Base-by-base conservation (phyloP, 2,888 invertebrate genomes). In the Latrodectus elegans region DNA sequence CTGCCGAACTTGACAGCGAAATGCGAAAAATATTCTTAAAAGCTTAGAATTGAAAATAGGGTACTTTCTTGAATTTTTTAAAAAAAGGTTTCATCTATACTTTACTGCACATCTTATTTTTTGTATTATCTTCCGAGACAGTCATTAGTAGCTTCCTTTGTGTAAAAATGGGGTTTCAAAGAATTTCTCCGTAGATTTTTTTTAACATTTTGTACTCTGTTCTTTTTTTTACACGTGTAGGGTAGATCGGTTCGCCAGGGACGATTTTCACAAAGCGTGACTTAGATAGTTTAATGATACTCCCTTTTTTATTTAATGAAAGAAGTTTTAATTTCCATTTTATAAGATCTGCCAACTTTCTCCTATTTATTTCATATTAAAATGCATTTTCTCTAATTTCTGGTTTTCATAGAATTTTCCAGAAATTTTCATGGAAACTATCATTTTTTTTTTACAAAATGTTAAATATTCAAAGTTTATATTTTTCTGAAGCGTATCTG, bases 261-360 rank as follows among this genome's bases (percentile, higher is more conserved):
- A 77, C 60, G 64, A 84, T 84, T 72, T 77, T 84, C 14, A 52
- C 65, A 38, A 76, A 76, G 71, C 83, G 76, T 76, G 76, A 72
- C 71, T 60, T 84, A 12, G 60, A 64, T 65, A 71, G 22, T 84
- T 81, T 84, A 84, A 84, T 84, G 83, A 74, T 60, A 77, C 71
- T 51, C 72, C 51, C 51, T 72, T 70, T 38, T 65, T 26, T 26
- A 60, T 53, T 22, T 14, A 53, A 51, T 65, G 49, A 76, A 17
- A 71, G 26, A 68, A 68, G 67, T 65, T 77, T 76, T 72, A 73
- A 77, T 84, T 84, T 65, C 77, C 52, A 72, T 77, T 8, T 73
- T 77, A 77, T 22, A 52, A 65, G 72, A 14, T 72, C 65, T 49
- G 67, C 52, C 26, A 26, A 38, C 68, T 17, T 53, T 55, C 26